Conservation (phyloP, 1,140 invertebrate genomes). For the Physella acuta region DNA sequence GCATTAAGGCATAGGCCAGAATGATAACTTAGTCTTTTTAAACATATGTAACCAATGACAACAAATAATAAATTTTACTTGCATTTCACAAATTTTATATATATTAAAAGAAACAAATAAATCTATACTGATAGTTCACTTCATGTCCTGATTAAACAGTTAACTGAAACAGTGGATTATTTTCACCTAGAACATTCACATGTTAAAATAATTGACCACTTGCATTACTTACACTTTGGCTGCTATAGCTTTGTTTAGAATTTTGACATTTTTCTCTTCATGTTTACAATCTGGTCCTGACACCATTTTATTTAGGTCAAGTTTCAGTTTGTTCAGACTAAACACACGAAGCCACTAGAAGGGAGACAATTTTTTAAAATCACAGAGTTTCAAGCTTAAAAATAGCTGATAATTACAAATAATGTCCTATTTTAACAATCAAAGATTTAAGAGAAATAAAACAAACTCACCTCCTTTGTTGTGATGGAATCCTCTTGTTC, state of each 20-base stretch:
- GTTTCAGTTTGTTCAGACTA: slow-evolving; percentile 54
- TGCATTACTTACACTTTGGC: slow-evolving; percentile 56
- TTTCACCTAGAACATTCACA: too few species aligned
- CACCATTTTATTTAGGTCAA: slow-evolving; percentile 57
- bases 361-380: neutral
- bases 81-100: too few species aligned
- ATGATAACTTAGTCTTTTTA: too few species aligned
- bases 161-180: too few species aligned
- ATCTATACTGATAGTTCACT: too few species aligned
- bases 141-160: too few species aligned
- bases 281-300: slow-evolving; percentile 60
- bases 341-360: slow-evolving; percentile 57
- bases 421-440: neutral
- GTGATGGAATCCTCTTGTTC: slow-evolving; percentile 54
- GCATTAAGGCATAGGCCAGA: too few species aligned
- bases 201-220: too few species aligned
- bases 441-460: neutral
- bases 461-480: slow-evolving; percentile 53
- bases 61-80: too few species aligned
- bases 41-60: too few species aligned
- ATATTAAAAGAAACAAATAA: too few species aligned
- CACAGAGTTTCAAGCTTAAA: too few species aligned
- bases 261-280: slow-evolving; percentile 51
- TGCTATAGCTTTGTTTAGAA: slow-evolving; percentile 53
- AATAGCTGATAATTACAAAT: neutral